Conservation (phyloP, 2,797 vertebrate genomes). For the Iguana delicatissima region DNA sequence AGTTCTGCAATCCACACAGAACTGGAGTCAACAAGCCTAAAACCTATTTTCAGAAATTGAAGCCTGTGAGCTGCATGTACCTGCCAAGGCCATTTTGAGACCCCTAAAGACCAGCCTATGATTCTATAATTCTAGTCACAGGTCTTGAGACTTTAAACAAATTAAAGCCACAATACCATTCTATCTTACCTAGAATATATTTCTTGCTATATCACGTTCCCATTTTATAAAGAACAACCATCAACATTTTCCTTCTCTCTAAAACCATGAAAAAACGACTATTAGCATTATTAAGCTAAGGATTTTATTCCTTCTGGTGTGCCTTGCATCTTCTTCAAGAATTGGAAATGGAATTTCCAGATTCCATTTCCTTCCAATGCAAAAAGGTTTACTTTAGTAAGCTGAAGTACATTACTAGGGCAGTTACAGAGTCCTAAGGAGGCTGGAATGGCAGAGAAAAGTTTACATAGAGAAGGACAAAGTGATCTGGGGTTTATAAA, state of each 20-base stretch:
- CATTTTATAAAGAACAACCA: neutral
- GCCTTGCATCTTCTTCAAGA: neutral
- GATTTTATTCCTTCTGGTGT: neutral
- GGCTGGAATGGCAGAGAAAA: too few relatives aligned
- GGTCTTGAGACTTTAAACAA: too few relatives aligned
- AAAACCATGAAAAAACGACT: neutral
- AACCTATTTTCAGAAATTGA: too few relatives aligned
- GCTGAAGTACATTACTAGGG: neutral
- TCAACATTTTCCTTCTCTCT: neutral
- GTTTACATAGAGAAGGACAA: neutral
- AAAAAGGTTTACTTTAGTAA: neutral
- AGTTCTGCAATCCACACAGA: too few relatives aligned
- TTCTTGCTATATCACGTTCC: neutral
- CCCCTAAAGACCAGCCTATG: too few relatives aligned
- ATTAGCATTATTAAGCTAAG: neutral
- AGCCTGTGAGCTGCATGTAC: too few relatives aligned
- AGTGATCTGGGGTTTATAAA: neutral
- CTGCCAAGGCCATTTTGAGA: too few relatives aligned
- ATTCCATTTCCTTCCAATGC: neutral
- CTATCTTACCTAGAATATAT: neutral
- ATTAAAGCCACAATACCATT: neutral
- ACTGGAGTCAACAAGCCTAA: too few relatives aligned
- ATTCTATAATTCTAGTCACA: too few relatives aligned
- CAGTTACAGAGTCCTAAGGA: neutral
- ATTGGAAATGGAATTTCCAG: neutral